Percentiles rank a stretch among this genome's conserved stretches.
Conservation (phyloP, 2,113 vertebrate species). For the Tachysurus vachellii region DNA sequence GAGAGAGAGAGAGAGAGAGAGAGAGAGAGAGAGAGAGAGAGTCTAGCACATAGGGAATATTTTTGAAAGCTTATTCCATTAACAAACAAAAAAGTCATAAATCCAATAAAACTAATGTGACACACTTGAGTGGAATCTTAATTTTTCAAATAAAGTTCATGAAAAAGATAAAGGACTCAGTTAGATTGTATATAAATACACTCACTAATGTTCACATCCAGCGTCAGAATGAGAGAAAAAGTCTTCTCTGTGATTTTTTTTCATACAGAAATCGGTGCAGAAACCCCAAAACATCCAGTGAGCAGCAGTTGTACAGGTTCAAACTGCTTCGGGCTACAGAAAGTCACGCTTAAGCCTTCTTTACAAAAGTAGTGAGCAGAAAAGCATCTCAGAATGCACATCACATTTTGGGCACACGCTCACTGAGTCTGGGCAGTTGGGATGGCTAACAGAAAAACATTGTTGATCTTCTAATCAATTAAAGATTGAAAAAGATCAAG, state of each 20-base stretch:
- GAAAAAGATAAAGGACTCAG: not conserved
- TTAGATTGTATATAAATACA: not conserved
- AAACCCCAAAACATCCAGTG: not conserved
- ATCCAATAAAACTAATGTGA: not conserved
- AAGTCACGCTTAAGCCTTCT: not conserved
- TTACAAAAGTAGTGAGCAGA: not conserved
- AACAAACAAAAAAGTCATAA: conserved; percentile 1
- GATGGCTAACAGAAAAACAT: not conserved
- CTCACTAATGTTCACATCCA: not conserved
- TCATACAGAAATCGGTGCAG: not conserved
- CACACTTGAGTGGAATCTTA: not conserved
- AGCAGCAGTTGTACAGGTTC: not conserved
- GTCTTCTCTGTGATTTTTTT: not conserved
- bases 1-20: too few species aligned
- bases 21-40: too few species aligned
- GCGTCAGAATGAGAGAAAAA: not conserved
- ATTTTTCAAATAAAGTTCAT: not conserved
- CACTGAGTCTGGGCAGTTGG: not conserved
- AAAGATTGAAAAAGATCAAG: not conserved
- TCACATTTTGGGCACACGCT: not conserved
- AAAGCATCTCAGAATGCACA: not conserved
- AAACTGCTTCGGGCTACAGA: not conserved
- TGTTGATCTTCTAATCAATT: not conserved
- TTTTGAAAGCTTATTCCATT: conserved; percentile 19
- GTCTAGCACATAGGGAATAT: conserved; percentile 12